phyloP scores from a whole-genome alignment of 2,888 invertebrate species.

The Adelognathus sp. region DNA sequence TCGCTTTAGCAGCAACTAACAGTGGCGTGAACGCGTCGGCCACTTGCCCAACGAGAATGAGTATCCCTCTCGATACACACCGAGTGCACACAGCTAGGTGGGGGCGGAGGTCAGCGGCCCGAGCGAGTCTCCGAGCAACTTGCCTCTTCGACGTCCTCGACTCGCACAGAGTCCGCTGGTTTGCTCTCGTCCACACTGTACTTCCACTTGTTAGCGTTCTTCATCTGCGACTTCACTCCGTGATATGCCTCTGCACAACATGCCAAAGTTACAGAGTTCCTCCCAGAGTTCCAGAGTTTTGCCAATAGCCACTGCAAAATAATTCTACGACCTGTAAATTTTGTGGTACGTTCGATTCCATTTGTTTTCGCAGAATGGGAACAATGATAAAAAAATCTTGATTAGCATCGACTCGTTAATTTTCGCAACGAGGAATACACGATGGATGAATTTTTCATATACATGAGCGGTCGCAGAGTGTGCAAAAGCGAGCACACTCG shows the following conservation, averaged over 20 bases:
- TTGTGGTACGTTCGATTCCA: too few species aligned
- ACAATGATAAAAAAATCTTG: not conserved
- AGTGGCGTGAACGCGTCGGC: conserved; percentile 37
- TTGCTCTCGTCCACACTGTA: conserved; percentile 50
- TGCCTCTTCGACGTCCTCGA: conserved; percentile 60
- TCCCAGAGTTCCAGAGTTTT: too few species aligned
- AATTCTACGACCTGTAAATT: too few species aligned
- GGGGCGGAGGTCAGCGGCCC: conserved; percentile 76
- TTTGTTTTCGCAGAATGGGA: too few species aligned
- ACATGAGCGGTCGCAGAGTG: not conserved
- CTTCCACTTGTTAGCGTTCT: conserved; percentile 48
- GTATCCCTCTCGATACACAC: conserved; percentile 57
- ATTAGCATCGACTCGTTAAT: not conserved
- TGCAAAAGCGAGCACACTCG: conserved; percentile 1
- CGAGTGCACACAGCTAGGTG: conserved; percentile 60
- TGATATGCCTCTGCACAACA: too few species aligned
- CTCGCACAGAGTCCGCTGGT: conserved; percentile 46
- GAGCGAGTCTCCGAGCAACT: conserved; percentile 74
- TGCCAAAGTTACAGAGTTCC: too few species aligned
- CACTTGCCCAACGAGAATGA: conserved; percentile 50
- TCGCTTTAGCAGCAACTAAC: conserved; percentile 30
- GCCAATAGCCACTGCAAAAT: too few species aligned
- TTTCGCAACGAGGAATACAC: not conserved
- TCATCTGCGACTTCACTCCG: conserved; percentile 25
- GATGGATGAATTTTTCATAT: conserved; percentile 10